Evolutionary conservation across 2,113 vertebrate genomes (phyloP), one percentile per base, ranked within the genome.

Genomic region (Corythornis cristatus): DNA sequence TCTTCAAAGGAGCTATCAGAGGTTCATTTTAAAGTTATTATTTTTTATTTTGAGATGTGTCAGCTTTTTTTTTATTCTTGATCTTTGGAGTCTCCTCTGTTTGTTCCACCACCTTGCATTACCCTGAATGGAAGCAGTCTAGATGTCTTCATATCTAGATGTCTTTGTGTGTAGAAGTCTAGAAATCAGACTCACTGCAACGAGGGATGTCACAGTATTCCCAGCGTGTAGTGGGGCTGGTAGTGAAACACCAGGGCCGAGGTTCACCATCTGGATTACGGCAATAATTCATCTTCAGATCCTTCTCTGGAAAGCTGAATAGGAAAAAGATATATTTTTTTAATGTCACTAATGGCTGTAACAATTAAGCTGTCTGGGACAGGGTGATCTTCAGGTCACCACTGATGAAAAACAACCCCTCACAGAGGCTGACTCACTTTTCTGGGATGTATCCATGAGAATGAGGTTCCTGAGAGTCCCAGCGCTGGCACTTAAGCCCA

Each of bases 211-310:
- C 7, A 20, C 99, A 99, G 81, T 86, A 98, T 33, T 99, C 99
- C 99, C 99, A 99, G 64, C 99, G 98, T 85, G 98, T 99, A 43
- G 83, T 78, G 0, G 81, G 81, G 77, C 79, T 97, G 4, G 89
- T 98, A 79, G 99, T 99, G 78, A 99, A 99, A 83, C 99, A 99
- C 99, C 99, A 99, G 0, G 99, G 99, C 3, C 94, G 95, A 48
- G 98, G 98, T 67, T 99, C 99, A 5, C 98, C 99, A 15, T 99
- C 99, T 2, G 99, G 99, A 93, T 99, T 99, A 20, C 99, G 98
- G 71, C 99, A 99, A 74, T 98, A 99, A 96, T 99, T 99, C 88
- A 94, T 97, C 90, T 97, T 98, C 58, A 99, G 95, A 88, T 99
- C 98, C 96, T 99, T 99, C 33, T 94, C 98, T 80, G 99, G 98